Base-by-base conservation (phyloP, 2,797 vertebrate genomes). In the Sebastiscus albofasciatus region DNA sequence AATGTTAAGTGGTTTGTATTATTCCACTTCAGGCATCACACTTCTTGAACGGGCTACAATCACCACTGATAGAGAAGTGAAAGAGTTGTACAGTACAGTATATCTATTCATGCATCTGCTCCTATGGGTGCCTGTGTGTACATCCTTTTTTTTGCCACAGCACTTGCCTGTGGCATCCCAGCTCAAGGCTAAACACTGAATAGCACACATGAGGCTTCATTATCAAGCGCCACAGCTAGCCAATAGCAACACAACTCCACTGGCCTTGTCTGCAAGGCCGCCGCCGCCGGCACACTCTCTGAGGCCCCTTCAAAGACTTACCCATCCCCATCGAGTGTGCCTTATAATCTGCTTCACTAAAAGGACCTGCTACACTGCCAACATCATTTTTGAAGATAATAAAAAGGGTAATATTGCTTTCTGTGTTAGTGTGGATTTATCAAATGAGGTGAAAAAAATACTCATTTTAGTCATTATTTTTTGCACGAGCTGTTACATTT, bases 161-260 rank as follows among this genome's bases (percentile, higher is more conserved):
- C 79, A 20, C 67, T 81, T 69, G 46, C 8, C 69, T 60, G 80
- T 77, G 75, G 82, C 66, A 77, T 86, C 68, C 34, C 72, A 79
- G 74, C 88, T 93, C 89, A 93, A 92, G 93, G 92, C 87, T 74
- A 42, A 88, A 82, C 18, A n/a, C 68, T 92, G 87, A 92, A 92
- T 89, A 88, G 84, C 77, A 82, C 87, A 87, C 81, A 86, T 83
- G 89, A 87, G 86, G 80, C 89, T 92, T 85, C 76, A 26, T 80
- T 33, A 1, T 61, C 18, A 36, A 76, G 73, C 64, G 2, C 36
- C 59, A 9, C 58, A 58, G 58, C 39, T 14, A 71, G 52, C 84
- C 89, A 88, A 86, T 87, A 67, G 77, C 77, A 85, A 77, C 72
- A 12, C 76, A 77, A 34, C 77, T 72, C 69, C n/a, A 3, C 27